Evolutionary conservation across 2,888 invertebrate genomes (phyloP).

Genomic region (Venustoraphidia nigricollis): DNA sequence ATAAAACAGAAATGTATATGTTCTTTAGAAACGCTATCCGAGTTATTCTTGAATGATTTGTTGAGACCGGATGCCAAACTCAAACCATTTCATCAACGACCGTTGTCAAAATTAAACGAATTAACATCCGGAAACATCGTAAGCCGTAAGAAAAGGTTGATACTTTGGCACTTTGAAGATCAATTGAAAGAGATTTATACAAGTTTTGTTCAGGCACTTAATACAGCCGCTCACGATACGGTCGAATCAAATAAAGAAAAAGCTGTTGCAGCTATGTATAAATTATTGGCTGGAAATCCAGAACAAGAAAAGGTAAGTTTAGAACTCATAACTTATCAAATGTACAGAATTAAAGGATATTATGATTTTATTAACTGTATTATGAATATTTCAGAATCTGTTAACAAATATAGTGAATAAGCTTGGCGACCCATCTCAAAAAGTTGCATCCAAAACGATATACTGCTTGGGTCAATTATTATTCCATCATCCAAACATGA

Average conservation of each 20-base stretch:
- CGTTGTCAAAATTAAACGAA: constrained; percentile 38
- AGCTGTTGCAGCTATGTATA: constrained; percentile 57
- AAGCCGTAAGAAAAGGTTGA: constrained; percentile 45
- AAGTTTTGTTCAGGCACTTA: constrained; percentile 54
- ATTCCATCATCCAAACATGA: constrained; percentile 82
- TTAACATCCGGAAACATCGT: constrained; percentile 48
- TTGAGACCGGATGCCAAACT: constrained; percentile 50
- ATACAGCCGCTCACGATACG: constrained; percentile 59
- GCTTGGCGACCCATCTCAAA: constrained; percentile 81
- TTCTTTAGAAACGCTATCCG: constrained; percentile 55
- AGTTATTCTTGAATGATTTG: constrained; percentile 58
- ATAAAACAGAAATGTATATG: constrained; percentile 2
- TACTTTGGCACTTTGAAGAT: constrained; percentile 81
- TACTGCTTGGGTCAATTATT: constrained; percentile 73
- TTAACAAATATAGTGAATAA: constrained; percentile 80
- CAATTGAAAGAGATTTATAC: constrained; percentile 56
- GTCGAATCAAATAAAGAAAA: constrained; percentile 69
- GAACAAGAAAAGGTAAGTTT: constrained; percentile 65
- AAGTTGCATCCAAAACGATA: constrained; percentile 77
- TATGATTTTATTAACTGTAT: too few species aligned
- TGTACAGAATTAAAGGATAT: too few species aligned
- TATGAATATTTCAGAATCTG: constrained; percentile 36
- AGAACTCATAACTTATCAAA: too few species aligned
- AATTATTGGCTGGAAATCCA: constrained; percentile 59
- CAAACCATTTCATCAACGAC: constrained; percentile 46